Conservation (phyloP, 2,113 vertebrate species). For the Podocnemis expansa region DNA sequence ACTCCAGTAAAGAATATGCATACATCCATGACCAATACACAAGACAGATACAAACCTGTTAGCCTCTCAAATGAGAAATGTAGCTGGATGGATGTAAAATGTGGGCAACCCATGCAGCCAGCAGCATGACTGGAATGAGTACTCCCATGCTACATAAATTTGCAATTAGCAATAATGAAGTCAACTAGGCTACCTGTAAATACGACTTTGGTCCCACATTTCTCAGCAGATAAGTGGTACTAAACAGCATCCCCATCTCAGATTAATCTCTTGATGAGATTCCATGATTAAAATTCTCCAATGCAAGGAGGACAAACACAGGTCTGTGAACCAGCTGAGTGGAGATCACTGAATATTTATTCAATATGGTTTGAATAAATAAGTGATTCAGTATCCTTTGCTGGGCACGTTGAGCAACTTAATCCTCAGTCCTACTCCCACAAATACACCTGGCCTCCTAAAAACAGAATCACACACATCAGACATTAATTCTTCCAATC, state of each 20-base stretch:
- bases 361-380: not conserved
- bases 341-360: fast-evolving
- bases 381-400: not conserved
- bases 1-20: not conserved
- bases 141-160: fast-evolving
- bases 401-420: not conserved
- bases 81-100: not conserved
- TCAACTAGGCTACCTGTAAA: fast-evolving
- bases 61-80: not conserved
- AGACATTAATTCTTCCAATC: not conserved
- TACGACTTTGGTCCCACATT: not conserved
- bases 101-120: fast-evolving
- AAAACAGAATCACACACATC: not conserved
- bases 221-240: fast-evolving
- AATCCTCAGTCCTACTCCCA: not conserved
- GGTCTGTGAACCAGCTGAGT: not conserved
- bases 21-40: fast-evolving
- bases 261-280: fast-evolving
- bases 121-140: fast-evolving
- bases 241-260: not conserved
- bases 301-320: not conserved
- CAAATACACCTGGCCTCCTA: not conserved
- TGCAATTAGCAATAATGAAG: not conserved
- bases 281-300: fast-evolving
- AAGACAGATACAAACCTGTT: fast-evolving